These are phyloP conservation scores for Hyphantria cunea DNA, from an alignment of 1,140 invertebrate genomes.

Conservation along the genomic window DNA sequence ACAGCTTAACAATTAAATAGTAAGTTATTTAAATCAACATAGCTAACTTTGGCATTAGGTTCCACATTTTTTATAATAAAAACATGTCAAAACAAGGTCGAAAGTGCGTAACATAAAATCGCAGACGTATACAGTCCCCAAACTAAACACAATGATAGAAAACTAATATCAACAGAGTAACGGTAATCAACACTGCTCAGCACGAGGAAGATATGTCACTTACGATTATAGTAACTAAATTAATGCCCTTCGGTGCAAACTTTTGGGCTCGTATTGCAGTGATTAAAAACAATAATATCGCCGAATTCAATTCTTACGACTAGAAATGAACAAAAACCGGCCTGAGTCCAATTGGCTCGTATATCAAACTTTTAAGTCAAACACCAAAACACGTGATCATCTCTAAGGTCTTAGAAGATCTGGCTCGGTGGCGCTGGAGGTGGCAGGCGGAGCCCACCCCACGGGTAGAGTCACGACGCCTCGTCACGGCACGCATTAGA, in stretches of 20 bases:
- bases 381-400: conserved; percentile 44
- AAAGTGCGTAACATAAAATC: conserved; percentile 65
- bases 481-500: conserved; percentile 84
- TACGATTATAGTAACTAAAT: conserved; percentile 54
- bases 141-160: conserved; percentile 58
- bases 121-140: conserved; percentile 54
- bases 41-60: conserved; percentile 81
- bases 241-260: conserved; percentile 71
- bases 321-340: conserved; percentile 71
- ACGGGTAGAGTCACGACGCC: conserved; percentile 87
- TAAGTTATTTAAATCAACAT: conserved; percentile 71
- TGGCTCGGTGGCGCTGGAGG: conserved; percentile 83
- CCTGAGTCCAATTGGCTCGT: conserved; percentile 34
- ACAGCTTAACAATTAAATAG: conserved; percentile 74
- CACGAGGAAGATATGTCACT: conserved; percentile 72
- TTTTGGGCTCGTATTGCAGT: conserved; percentile 74
- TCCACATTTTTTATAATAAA: conserved; percentile 68
- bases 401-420: conserved; percentile 66
- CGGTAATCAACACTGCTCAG: conserved; percentile 63
- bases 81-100: conserved; percentile 73
- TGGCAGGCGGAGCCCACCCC: conserved; percentile 84
- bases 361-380: conserved; percentile 9
- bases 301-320: conserved; percentile 73
- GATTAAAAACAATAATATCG: conserved; percentile 46
- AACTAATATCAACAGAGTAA: conserved; percentile 73